Percentiles rank a stretch among this genome's conserved stretches.
These are phyloP conservation scores for Henricia sp. DNA, from an alignment of 53 echinoderm and acorn worm genomes.

Conservation along the genomic window DNA sequence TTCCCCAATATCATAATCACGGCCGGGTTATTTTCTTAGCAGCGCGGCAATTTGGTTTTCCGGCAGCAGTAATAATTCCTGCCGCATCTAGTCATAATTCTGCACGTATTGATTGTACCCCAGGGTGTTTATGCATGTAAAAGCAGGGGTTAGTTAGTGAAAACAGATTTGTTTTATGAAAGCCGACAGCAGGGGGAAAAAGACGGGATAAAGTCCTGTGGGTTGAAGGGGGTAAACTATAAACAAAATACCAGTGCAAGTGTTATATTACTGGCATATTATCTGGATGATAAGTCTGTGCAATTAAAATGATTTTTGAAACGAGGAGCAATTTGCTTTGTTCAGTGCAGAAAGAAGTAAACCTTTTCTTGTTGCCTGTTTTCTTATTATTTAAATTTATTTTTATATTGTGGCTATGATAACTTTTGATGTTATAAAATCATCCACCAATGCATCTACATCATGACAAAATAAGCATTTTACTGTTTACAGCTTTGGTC, in stretches of 20 bases:
- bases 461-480: no score
- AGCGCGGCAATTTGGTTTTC: constrained; percentile 39
- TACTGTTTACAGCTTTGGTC: no score
- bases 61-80: constrained; percentile 44
- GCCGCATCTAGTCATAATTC: constrained; percentile 37
- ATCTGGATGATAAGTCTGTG: no score
- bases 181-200: constrained; percentile 40
- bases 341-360: no score
- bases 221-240: constrained; percentile 6
- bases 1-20: constrained; percentile 55
- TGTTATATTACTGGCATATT: no score
- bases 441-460: no score
- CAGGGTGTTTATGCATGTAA: constrained; percentile 50
- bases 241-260: background rate
- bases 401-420: no score
- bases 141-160: constrained; percentile 40
- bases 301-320: no score
- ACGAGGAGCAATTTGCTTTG: no score
- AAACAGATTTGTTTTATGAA: constrained; percentile 64
- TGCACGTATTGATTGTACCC: constrained; percentile 42
- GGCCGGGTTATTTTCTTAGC: constrained; percentile 57
- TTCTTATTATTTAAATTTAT: no score
- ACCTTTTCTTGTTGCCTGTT: no score
- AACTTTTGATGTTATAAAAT: no score
- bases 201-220: constrained; percentile 10